phyloP scores from a whole-genome alignment of 2,888 invertebrate genomes.

The Blastobasis adustella region DNA sequence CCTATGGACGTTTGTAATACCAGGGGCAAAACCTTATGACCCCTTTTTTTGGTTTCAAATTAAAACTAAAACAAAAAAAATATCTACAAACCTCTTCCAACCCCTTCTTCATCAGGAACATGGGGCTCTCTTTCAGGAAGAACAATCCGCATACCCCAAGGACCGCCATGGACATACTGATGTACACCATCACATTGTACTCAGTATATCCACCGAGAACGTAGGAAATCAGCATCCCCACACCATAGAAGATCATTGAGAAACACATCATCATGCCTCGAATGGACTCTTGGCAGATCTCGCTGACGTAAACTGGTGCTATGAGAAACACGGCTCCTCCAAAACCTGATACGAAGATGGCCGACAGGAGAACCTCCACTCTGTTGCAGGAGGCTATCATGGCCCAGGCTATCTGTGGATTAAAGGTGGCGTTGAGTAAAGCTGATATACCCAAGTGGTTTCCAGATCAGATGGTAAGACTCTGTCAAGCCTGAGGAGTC shows the following conservation, averaged over 20 bases:
- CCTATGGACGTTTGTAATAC: too few species aligned
- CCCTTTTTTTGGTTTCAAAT: too few species aligned
- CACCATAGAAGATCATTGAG: slow-evolving; percentile 34
- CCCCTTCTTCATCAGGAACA: slow-evolving; percentile 39
- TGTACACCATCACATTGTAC: slow-evolving; percentile 40
- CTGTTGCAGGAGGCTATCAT: slow-evolving; percentile 26
- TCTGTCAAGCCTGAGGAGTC: too few species aligned
- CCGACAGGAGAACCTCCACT: slow-evolving; percentile 38
- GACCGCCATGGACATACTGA: slow-evolving; percentile 27
- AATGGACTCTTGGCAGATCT: slow-evolving; percentile 48
- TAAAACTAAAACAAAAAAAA: too few species aligned
- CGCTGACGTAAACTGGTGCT: slow-evolving; percentile 41
- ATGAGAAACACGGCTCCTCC: slow-evolving; percentile 33
- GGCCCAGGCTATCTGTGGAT: slow-evolving; percentile 40
- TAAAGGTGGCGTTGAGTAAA: background rate
- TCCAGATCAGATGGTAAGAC: too few species aligned
- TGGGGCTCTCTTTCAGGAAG: slow-evolving; percentile 43
- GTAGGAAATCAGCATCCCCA: slow-evolving; percentile 48
- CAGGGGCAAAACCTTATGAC: too few species aligned
- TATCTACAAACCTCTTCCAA: slow-evolving; percentile 31
- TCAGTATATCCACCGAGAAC: slow-evolving; percentile 38
- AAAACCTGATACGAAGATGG: slow-evolving; percentile 42
- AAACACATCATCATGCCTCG: slow-evolving; percentile 46
- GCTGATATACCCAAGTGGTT: too few species aligned
- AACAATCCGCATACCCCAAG: slow-evolving; percentile 23